A percentile compares a stretch with the other conserved stretches of the same genome.
Conservation (phyloP, 2,888 invertebrate species). For the Blastobasis adustella region DNA sequence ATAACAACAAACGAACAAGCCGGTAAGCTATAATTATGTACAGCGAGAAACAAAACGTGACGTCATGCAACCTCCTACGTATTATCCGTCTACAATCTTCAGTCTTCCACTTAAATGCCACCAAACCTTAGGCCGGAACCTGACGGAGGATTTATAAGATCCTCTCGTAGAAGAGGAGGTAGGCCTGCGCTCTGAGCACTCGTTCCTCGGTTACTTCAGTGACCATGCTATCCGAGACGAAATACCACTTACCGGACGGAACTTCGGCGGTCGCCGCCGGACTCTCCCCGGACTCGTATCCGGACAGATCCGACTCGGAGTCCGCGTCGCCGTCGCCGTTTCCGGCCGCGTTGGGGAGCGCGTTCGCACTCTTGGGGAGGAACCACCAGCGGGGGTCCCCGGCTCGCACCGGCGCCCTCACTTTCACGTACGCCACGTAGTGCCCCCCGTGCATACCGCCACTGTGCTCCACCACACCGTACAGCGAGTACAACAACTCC, state of each 20-base stretch:
- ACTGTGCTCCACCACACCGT: constrained; percentile 96
- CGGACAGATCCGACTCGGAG: constrained; percentile 73
- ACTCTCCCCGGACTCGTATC: constrained; percentile 71
- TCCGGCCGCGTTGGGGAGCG: constrained; percentile 56
- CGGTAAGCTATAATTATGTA: constrained; percentile 37
- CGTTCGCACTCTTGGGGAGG: constrained; percentile 77
- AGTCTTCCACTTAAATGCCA: constrained; percentile 64
- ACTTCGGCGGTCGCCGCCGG: constrained; percentile 39
- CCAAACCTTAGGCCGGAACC: constrained; percentile 27
- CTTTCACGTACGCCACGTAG: constrained; percentile 97
- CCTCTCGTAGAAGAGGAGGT: constrained; percentile 96
- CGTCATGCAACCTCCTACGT: constrained; percentile 24
- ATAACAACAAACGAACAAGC: constrained; percentile 5
- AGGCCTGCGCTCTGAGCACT: constrained; percentile 92
- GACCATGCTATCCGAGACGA: constrained; percentile 93
- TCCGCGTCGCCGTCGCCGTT: constrained; percentile 60
- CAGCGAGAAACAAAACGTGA: constrained; percentile 29
- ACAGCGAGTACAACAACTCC: constrained; percentile 88
- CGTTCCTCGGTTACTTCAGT: constrained; percentile 85
- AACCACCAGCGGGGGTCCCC: constrained; percentile 84
- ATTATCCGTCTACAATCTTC: constrained; percentile 30
- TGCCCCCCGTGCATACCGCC: constrained; percentile 90
- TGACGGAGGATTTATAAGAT: constrained; percentile 76
- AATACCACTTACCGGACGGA: constrained; percentile 91
- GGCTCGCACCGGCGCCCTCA: constrained; percentile 76